A percentile compares a stretch with the other conserved stretches of the same genome.
phyloP scores from a whole-genome alignment of 1,140 invertebrate species.

The Conus ventricosus region DNA sequence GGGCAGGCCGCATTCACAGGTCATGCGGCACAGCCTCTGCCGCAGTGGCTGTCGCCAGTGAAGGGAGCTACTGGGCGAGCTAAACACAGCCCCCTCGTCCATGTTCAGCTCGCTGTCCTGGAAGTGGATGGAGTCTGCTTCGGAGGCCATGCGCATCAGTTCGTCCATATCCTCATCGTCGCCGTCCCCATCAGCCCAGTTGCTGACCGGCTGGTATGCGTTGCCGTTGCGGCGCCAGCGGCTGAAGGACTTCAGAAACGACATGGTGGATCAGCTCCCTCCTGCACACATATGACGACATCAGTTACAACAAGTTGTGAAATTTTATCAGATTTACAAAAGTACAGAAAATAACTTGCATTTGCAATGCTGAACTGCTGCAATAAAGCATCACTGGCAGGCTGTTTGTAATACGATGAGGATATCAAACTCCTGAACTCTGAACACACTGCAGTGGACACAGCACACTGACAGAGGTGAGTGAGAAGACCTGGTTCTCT shows the following conservation, averaged over 20 bases:
- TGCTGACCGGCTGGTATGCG: slow-evolving; percentile 29
- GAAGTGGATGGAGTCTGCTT: background rate
- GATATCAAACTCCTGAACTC: no score
- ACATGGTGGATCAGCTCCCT: slow-evolving; percentile 8
- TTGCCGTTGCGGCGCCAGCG: background rate
- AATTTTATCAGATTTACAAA: no score
- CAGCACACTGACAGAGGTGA: no score
- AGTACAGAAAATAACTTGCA: no score
- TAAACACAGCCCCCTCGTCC: background rate
- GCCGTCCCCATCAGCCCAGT: slow-evolving; percentile 26
- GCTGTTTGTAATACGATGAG: no score
- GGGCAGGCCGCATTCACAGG: background rate
- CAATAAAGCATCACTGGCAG: no score
- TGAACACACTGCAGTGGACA: no score
- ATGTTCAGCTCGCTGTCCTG: slow-evolving; percentile 11
- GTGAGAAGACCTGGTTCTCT: no score
- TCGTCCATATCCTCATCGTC: slow-evolving; percentile 30
- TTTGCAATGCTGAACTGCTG: no score
- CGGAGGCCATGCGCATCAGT: slow-evolving; percentile 43
- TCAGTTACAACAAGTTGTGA: no score
- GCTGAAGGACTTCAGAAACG: background rate
- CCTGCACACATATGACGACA: background rate
- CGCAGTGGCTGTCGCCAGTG: background rate
- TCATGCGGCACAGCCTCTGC: slow-evolving; percentile 13
- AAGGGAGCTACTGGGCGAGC: background rate